Evolutionary conservation across 2,888 invertebrate genomes (phyloP), one percentile per base, ranked within the genome.

Genomic region (Agrochola litura): DNA sequence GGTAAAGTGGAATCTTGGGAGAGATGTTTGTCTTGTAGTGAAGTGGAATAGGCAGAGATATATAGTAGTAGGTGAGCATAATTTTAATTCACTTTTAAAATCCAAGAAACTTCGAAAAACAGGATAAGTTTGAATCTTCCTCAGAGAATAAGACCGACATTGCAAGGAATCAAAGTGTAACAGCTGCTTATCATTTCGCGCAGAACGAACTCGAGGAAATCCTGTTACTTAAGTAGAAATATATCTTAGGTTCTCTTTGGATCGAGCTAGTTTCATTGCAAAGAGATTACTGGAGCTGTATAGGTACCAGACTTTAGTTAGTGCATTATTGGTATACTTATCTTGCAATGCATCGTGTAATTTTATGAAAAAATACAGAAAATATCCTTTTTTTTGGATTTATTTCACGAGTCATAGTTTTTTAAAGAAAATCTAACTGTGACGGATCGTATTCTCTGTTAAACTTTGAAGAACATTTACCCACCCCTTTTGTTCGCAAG

Each of bases 121-220:
- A 30, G 10, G 8, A 46, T 46, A 58, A 67, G 16, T 64, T 63
- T 30, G 69, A 69, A 63, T 60, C 19, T 56, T 73, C 6, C 8
- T 66, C 41, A 12, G 3, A 60, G 41, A 71, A 22, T n/a, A 67
- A 69, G 63, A 73, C 61, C 58, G 41, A 69, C 37, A 80, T 69
- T n/a, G 68, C 49, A 37, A 52, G 63, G 70, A 73, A 81, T 67
- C 72, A 61, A 75, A 63, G 60, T 60, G 72, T 60, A 71, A 70
- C 72, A 83, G 41, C 70, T 81, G 73, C 46, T 84, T 80, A 67
- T 84, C 76, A 70, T 65, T 73, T 60, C 37, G 22, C 41, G 70
- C 63, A 60, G 52, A 67, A 56, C n/a, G 25, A 70, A 64, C 66
- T 76, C 41, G 25, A 60, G 22, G 60, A 75, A 61, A 54, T 73